A percentile compares a stretch with the other conserved stretches of the same genome.
phyloP scores from a whole-genome alignment of 1,140 invertebrate species.

The Steinernema khuongi region DNA sequence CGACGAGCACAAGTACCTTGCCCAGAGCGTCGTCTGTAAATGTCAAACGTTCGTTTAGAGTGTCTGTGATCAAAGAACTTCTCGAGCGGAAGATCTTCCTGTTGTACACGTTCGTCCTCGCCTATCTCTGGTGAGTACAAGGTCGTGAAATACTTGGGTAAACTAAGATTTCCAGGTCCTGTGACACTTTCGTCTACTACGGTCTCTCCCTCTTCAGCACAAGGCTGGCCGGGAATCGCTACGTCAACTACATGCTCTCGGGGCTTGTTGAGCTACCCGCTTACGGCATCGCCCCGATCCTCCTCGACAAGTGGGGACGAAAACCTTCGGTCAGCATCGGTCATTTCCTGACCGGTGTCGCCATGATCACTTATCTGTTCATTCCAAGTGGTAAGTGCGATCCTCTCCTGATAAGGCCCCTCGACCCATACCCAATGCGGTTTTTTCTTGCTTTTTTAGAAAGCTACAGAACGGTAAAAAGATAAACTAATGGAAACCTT shows the following conservation, averaged over 20 bases:
- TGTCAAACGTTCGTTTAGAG: not conserved
- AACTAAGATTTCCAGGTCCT: slow-evolving; percentile 48
- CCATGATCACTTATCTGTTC: not conserved
- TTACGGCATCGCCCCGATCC: slow-evolving; percentile 43
- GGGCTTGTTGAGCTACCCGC: slow-evolving; percentile 58
- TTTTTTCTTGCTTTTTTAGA: too few species aligned
- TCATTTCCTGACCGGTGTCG: not conserved
- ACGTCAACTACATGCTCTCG: slow-evolving; percentile 58
- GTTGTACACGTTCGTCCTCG: slow-evolving; percentile 20
- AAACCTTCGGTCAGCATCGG: slow-evolving; percentile 1
- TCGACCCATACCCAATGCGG: too few species aligned
- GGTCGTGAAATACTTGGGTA: not conserved
- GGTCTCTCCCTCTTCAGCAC: slow-evolving; percentile 59
- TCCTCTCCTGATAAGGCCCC: not conserved
- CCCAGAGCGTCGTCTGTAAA: not conserved
- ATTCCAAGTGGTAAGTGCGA: not conserved
- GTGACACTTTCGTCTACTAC: slow-evolving; percentile 60
- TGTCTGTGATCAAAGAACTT: slow-evolving; percentile 13
- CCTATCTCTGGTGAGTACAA: slow-evolving; percentile 26
- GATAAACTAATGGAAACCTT: too few species aligned
- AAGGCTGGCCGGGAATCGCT: slow-evolving; percentile 57
- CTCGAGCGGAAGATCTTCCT: slow-evolving; percentile 26
- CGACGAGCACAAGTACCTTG: slow-evolving; percentile 20
- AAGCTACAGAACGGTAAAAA: too few species aligned
- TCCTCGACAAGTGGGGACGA: slow-evolving; percentile 47